Evolutionary conservation across 2,797 vertebrate species (phyloP), one percentile per base, ranked within the genome.

Genomic region (Carcharodon carcharias): DNA sequence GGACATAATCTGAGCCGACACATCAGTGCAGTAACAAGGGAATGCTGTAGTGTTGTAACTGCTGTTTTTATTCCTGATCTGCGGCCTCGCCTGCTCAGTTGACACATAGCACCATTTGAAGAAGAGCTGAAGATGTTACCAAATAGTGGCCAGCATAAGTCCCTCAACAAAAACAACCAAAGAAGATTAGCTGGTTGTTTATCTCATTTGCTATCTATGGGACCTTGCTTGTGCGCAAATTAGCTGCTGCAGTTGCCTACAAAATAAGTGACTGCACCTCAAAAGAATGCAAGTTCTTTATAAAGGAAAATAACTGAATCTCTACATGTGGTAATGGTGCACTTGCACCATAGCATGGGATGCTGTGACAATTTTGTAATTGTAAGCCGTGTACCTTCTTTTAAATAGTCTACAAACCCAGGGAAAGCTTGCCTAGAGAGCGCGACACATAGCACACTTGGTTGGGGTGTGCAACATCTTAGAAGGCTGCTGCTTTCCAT

Each of bases 151-250:
- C 56, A 92, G 61, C 16, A 16, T 31, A 6, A 16, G 6, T 63
- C 18, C 56, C 88, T 63, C 56, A 6, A 50, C 40, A 23, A 45
- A 85, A 26, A 85, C 40, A 85, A 77, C 3, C 28, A n/a, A 61
- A 91, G 31, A 18, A 12, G 35, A 93, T 93, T 45, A 67, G 23
- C 65, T 26, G 7, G 8, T 67, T 3, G 45, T 67, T 45, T 93
- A 45, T 67, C 91, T 12, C 8, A 7, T 21, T 92, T 45, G 56
- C 89, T 1, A 18, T 67, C 4, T 1, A 45, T 9, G 40, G 91
- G 91, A 93, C n/a, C 23, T 93, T 93, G n/a, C 45, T 61, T 45
- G 21, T 93, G 91, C 63, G 63, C 91, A 93, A 93, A 93, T 93
- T 45, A 65, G n/a, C 2, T 40, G 91, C 63, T 67, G 40, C 8